Evolutionary conservation across 2,888 invertebrate species (phyloP).

Genomic region (Theodoxus fluviatilis): DNA sequence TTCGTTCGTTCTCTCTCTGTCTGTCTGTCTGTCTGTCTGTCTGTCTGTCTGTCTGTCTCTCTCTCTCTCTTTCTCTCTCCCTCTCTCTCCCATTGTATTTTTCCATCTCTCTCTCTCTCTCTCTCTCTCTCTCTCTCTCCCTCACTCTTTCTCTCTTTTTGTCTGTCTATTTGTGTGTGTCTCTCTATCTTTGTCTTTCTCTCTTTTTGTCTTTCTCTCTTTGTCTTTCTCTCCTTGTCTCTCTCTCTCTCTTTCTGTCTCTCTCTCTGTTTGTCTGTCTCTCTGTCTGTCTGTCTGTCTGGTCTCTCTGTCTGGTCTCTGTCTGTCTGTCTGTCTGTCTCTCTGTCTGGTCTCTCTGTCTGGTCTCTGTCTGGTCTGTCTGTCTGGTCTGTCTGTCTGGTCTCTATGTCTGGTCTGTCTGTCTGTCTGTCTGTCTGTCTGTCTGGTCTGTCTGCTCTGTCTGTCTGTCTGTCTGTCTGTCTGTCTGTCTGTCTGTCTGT

Average conservation of each 20-base stretch:
- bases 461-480: slow-evolving; percentile 5
- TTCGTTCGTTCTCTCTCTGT: not conserved
- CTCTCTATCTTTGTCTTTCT: not conserved
- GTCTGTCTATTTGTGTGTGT: too few relatives aligned
- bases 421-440: not conserved
- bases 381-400: not conserved
- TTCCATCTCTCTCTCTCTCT: slow-evolving; percentile 13
- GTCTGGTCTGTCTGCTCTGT: not conserved
- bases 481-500: slow-evolving; percentile 6
- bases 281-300: not conserved
- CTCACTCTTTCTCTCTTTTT: not conserved
- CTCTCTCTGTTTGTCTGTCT: not conserved
- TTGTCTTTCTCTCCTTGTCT: not conserved
- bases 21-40: slow-evolving; percentile 10
- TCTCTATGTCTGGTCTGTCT: not conserved
- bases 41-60: not conserved
- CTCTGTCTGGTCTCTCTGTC: slow-evolving; percentile 14
- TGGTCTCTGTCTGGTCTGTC: slow-evolving; percentile 8
- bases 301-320: too few relatives aligned
- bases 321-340: too few relatives aligned
- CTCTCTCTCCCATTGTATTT: not conserved
- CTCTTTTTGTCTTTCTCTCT: not conserved
- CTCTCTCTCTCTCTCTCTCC: not conserved
- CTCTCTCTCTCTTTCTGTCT: not conserved
- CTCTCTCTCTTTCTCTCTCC: not conserved